Evolutionary conservation across 2,113 vertebrate species (phyloP).

Genomic region (Chamaetylas fuelleborni): DNA sequence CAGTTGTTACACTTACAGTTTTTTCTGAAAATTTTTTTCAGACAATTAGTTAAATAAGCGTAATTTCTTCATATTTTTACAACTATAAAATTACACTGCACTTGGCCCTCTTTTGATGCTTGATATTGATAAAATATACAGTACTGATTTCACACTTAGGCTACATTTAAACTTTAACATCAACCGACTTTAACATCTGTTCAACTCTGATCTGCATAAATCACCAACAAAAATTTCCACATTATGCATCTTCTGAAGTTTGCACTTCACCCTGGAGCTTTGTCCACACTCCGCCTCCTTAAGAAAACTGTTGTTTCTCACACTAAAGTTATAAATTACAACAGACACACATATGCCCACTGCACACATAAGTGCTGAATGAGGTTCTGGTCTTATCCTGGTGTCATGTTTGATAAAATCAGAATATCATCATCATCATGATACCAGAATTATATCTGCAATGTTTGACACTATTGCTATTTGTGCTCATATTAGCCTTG

Average conservation of each 20-base stretch:
- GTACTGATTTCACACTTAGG: neutral
- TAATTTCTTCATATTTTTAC: neutral
- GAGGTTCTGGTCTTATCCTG: neutral
- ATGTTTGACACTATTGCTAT: neutral
- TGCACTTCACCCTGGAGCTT: neutral
- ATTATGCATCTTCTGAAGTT: neutral
- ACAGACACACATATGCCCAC: neutral
- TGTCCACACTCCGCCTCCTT: neutral
- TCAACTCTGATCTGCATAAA: neutral
- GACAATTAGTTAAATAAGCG: neutral
- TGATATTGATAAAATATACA: neutral
- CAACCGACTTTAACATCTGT: neutral
- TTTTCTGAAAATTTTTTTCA: neutral
- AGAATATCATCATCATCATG: neutral
- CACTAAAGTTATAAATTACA: neutral
- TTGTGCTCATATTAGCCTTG: neutral
- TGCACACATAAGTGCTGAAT: neutral
- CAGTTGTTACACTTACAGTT: neutral
- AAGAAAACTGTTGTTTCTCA: constrained; percentile 2
- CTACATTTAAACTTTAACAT: neutral
- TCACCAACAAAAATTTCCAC: neutral
- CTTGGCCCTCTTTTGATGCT: neutral
- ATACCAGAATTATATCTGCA: neutral
- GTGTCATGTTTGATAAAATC: neutral
- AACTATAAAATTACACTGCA: neutral